Evolutionary conservation across 2,113 vertebrate species (phyloP).

Genomic region (Psittacus erithacus): DNA sequence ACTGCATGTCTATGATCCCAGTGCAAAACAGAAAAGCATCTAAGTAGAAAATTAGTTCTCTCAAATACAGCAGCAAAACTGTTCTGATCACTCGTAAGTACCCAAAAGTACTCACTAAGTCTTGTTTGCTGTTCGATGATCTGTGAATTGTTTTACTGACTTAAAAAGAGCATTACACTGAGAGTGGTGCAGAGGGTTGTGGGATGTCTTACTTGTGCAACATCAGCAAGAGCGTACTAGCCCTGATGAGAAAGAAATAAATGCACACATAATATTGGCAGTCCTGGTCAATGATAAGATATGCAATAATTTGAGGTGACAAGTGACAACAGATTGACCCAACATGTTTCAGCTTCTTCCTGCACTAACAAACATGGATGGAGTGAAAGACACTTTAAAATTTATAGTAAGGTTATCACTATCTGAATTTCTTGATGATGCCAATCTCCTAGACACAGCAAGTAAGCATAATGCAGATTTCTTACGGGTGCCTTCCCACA

Average conservation of each 20-base stretch:
- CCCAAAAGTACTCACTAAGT: not conserved
- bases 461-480: not conserved
- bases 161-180: not conserved
- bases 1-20: not conserved
- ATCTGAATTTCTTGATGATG: not conserved
- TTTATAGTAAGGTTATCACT: not conserved
- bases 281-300: not conserved
- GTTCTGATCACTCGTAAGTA: not conserved
- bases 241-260: not conserved
- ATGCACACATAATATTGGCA: not conserved
- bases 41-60: not conserved
- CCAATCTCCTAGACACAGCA: not conserved
- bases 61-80: not conserved
- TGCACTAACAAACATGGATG: not conserved
- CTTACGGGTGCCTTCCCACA: not conserved
- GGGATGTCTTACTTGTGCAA: not conserved
- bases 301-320: constrained; percentile 46
- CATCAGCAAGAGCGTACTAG: constrained; percentile 17
- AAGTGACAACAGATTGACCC: not conserved
- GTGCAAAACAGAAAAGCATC: not conserved
- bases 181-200: not conserved
- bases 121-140: not conserved
- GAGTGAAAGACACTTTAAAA: not conserved
- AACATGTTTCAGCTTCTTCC: not conserved
- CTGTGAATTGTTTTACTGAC: not conserved